Conservation (phyloP, 2,888 invertebrate genomes). For the Fragum whitleyi region DNA sequence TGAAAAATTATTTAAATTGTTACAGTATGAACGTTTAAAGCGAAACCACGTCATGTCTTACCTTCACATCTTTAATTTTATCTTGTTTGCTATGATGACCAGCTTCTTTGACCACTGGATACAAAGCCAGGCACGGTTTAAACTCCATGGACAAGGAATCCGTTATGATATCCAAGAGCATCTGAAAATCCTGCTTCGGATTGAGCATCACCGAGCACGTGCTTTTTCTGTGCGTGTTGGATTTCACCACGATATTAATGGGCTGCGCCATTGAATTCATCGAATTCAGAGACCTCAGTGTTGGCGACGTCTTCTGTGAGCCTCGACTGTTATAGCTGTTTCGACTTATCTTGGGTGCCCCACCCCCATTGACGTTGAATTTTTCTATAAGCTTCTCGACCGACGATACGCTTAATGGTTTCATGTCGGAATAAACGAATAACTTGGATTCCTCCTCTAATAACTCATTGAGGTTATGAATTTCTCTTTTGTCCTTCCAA, state of each 20-base stretch:
- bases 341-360: conserved; percentile 30
- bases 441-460: conserved; percentile 32
- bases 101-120: not conserved
- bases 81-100: not conserved
- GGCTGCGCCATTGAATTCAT: conserved; percentile 25
- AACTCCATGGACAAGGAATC: conserved; percentile 38
- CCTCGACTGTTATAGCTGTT: conserved; percentile 48
- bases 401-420: not conserved
- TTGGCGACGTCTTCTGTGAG: conserved; percentile 45
- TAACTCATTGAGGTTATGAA: conserved; percentile 26
- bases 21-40: too few relatives aligned
- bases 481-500: conserved; percentile 40
- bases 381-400: not conserved
- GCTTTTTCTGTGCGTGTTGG: conserved; percentile 38
- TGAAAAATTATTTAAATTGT: too few relatives aligned
- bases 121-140: conserved; percentile 37
- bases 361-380: not conserved
- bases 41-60: not conserved
- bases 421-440: conserved; percentile 36
- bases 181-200: conserved; percentile 47
- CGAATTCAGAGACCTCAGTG: conserved; percentile 23
- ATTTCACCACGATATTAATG: conserved; percentile 36
- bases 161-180: conserved; percentile 33
- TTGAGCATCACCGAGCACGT: conserved; percentile 43
- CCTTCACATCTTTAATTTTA: not conserved